Conservation (phyloP, 1,140 invertebrate genomes). For the Zaprionus davidi region DNA sequence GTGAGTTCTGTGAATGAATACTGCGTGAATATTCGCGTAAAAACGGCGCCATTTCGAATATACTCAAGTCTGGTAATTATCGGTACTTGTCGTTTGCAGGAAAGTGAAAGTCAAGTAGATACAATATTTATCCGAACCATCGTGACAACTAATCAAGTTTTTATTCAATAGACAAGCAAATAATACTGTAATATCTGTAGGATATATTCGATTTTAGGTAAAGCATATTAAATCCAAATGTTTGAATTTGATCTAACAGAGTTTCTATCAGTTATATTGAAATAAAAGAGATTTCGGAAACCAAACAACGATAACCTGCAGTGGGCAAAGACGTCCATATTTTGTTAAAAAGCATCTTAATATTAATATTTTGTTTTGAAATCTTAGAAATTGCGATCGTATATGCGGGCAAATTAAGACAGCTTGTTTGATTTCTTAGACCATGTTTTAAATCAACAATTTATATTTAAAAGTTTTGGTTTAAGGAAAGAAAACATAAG, state of each 20-base stretch:
- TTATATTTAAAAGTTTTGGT: not conserved
- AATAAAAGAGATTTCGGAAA: too few relatives aligned
- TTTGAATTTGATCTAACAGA: too few relatives aligned
- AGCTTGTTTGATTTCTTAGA: not conserved
- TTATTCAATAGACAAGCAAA: not conserved
- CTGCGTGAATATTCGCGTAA: conserved; percentile 4
- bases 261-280: too few relatives aligned
- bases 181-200: not conserved
- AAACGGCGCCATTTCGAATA: conserved; percentile 6
- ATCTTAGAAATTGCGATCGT: too few relatives aligned
- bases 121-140: not conserved
- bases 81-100: not conserved
- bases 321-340: too few relatives aligned
- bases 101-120: conserved; percentile 36
- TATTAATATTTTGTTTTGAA: not conserved
- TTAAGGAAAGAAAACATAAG: too few relatives aligned
- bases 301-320: too few relatives aligned
- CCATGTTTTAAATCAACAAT: not conserved
- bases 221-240: not conserved
- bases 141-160: not conserved
- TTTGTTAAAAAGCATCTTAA: not conserved
- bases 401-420: too few relatives aligned
- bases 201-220: not conserved
- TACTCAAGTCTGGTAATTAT: conserved; percentile 6
- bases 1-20: conserved; percentile 18